These are phyloP conservation scores for Falcunculus frontatus DNA, from an alignment of 2,113 vertebrate genomes.

Conservation along the genomic window DNA sequence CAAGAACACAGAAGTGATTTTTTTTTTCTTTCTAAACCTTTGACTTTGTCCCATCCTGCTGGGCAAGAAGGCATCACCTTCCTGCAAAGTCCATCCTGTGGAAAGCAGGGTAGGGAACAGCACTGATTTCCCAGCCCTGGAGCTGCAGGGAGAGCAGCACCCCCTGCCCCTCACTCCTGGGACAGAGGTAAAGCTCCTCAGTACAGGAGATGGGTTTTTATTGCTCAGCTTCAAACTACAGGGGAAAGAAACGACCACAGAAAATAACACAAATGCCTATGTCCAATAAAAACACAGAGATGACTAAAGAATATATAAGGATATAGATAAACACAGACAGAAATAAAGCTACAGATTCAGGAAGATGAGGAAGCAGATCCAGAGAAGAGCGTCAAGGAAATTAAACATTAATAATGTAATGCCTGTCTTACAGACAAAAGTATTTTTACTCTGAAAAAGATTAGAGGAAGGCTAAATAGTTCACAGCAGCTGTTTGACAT, in stretches of 20 bases:
- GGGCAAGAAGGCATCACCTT: background rate
- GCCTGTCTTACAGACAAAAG: background rate
- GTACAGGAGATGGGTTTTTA: background rate
- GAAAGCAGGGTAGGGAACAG: background rate
- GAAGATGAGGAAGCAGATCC: background rate
- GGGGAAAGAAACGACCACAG: background rate
- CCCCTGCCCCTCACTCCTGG: background rate
- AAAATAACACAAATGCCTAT: background rate
- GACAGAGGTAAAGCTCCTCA: background rate
- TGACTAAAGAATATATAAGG: background rate
- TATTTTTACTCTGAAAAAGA: background rate
- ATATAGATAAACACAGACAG: background rate
- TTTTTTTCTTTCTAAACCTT: background rate
- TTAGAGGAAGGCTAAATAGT: background rate
- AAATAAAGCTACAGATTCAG: background rate
- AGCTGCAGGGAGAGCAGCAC: background rate
- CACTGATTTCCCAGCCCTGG: background rate
- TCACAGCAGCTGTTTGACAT: background rate
- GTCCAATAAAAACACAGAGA: background rate
- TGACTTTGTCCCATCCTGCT: background rate
- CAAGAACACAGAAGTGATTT: background rate
- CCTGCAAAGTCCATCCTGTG: too few relatives aligned
- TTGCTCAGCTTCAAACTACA: background rate
- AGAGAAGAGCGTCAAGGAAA: background rate
- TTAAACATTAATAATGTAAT: background rate